These are phyloP conservation scores for Phaenicophaeus curvirostris DNA, from an alignment of 2,797 vertebrate genomes.

Conservation along the genomic window DNA sequence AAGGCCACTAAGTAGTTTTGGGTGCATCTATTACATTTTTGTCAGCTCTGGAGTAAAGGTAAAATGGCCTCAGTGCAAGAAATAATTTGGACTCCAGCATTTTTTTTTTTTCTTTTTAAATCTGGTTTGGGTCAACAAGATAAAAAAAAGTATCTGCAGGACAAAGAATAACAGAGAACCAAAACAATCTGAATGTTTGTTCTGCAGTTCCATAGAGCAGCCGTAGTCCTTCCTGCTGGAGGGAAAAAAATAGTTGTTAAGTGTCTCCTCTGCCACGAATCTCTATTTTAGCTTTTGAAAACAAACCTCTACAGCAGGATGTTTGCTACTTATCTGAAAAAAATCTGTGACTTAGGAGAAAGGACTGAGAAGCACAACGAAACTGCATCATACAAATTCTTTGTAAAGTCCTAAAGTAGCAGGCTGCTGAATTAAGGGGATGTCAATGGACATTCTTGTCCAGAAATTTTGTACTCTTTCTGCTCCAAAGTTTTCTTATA, in stretches of 20 bases:
- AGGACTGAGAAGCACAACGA: not conserved
- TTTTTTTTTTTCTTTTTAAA: not conserved
- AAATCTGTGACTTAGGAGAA: not conserved
- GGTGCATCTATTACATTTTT: conserved; percentile 4
- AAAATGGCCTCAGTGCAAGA: not conserved
- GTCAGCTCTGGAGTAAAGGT: not conserved
- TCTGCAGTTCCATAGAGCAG: not conserved
- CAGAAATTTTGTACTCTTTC: not conserved
- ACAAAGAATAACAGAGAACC: not conserved
- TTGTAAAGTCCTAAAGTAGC: not conserved
- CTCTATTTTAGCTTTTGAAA: not conserved
- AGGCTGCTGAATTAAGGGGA: not conserved
- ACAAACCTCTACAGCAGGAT: not conserved
- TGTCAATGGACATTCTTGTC: not conserved
- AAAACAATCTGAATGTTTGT: not conserved
- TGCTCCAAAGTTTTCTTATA: not conserved
- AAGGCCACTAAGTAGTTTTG: not conserved
- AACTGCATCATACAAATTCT: not conserved
- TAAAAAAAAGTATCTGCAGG: not conserved
- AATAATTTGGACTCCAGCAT: conserved; percentile 14
- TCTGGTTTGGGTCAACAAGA: not conserved
- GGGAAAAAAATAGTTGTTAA: not conserved
- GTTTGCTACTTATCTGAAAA: not conserved
- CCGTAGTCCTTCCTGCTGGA: not conserved
- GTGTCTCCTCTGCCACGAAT: not conserved